Base-by-base conservation (phyloP, 1,140 invertebrate species). In the Neodiprion virginianus region DNA sequence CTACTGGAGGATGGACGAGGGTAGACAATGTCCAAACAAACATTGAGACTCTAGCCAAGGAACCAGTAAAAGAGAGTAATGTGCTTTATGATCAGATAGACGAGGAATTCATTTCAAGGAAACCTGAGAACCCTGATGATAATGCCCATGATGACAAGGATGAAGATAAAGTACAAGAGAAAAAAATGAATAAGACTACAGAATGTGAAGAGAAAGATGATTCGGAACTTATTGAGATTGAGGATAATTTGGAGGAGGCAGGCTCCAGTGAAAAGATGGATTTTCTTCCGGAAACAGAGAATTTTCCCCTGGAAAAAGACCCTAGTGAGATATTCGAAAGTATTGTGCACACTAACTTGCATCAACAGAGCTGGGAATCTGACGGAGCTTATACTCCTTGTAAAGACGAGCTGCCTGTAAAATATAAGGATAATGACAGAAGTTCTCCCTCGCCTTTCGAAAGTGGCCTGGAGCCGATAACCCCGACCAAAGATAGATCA, bases 371-470 rank as follows among this genome's bases (percentile, higher is more conserved):
- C 10, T 88, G 87, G 88, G 86, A 88, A 7, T 85, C 85, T 0
- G 88, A 88, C 11, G 86, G 87, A n/a, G 87, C 84, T 7, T 87
- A 87, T 11, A 88, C 87, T 0, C 87, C 87, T 0, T 88, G 87
- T 11, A 86, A 87, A 61, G 87, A 85, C n/a, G 87, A 87, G 66
- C 77, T 83, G 67, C 86, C 85, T 1, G 74, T 86, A 8, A 81
- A 86, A 40, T 74, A 75, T 73, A 73, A 71, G 69, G 68, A 71
- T 12, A 66, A 50, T n/a, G 23, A 23, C 0, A 28, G 72, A 8
- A 75, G 76, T 8, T 53, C 75, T 1, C 75, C 78, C 0, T 73
- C 70, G 0, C 75, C 80, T 1, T 17, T 77, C 0, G 82, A 83
- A n/a, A 84, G 81, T 67, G 86, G 81, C 4, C 74, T 89, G 1